Percentiles rank a stretch among this genome's conserved stretches.
These are phyloP conservation scores for Ctena decussata DNA, from an alignment of 2,888 invertebrate genomes.

Conservation along the genomic window DNA sequence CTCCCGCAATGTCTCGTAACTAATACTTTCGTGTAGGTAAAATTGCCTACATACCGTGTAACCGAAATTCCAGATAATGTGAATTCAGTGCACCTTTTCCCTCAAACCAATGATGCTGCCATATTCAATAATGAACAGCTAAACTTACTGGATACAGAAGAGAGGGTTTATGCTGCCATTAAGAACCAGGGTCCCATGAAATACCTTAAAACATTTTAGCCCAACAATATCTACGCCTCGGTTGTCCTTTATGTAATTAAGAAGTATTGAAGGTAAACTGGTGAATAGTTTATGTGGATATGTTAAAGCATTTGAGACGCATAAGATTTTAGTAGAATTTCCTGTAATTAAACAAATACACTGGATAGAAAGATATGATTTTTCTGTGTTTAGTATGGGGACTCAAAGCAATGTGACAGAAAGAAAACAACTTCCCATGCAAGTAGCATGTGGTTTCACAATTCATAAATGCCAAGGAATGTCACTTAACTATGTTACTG, in stretches of 20 bases:
- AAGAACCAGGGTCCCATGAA: no score
- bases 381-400: not conserved
- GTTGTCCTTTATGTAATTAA: not conserved
- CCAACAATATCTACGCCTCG: not conserved
- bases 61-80: not conserved
- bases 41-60: not conserved
- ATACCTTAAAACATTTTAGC: not conserved
- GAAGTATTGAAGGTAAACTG: not conserved
- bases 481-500: not conserved
- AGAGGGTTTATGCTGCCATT: not conserved
- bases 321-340: not conserved
- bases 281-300: not conserved
- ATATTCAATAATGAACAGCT: not conserved
- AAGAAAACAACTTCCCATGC: not conserved
- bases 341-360: not conserved
- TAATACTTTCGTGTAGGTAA: not conserved
- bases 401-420: not conserved
- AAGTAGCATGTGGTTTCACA: not conserved
- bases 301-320: not conserved
- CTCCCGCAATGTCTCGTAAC: not conserved
- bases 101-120: not conserved
- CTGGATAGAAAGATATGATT: not conserved
- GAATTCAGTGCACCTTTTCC: not conserved
- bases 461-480: not conserved
- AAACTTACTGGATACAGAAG: not conserved